Base-by-base conservation (phyloP, 2,888 invertebrate genomes). In the Lasioglossum malachurum region DNA sequence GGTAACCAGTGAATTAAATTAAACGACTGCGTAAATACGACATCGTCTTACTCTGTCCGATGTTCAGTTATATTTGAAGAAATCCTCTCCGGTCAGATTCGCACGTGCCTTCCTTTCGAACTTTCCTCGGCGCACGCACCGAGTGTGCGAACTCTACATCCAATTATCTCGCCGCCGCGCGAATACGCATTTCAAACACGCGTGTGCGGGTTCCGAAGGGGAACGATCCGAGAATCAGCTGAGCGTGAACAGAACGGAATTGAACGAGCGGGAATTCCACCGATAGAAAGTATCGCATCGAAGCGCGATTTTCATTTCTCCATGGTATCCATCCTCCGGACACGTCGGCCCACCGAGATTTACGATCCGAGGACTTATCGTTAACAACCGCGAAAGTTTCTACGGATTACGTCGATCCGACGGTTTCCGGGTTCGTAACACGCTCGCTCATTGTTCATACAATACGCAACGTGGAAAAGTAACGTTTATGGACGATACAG, bases 261-360 rank as follows among this genome's bases (percentile, higher is more conserved):
- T 41, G 73, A 73, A 72, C 64, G 53, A 64, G 35, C 44, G 49
- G 79, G 79, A 83, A 85, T 79, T 85, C 75, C 76, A 60, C 46
- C 12, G 67, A 44, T 85, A 83, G 84, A 85, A 85, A 85, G 85
- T 85, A 85, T 83, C 78, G 72, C 64, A 67, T 27, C 53, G 19
- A 60, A 60, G 27, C 27, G 67, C 73, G 79, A 85, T 85, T 85
- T 76, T 85, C 85, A 76, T 83, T 76, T 79, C 79, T 83, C 71
- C 78, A 49, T 31, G 67, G 35, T 31, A 31, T 72, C 64, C 74
- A 82, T 57, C 64, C 64, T 38, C 75, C 4, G 35, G 53, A 16
- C 44, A 53, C 23, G 41, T 38, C 35, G 64, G 19, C 46, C 49
- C 35, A 23, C 14, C 19, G 38, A 57, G 75, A 85, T 83, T 85